phyloP scores from a whole-genome alignment of 2,888 invertebrate species.

The Eupithecia inturbata region DNA sequence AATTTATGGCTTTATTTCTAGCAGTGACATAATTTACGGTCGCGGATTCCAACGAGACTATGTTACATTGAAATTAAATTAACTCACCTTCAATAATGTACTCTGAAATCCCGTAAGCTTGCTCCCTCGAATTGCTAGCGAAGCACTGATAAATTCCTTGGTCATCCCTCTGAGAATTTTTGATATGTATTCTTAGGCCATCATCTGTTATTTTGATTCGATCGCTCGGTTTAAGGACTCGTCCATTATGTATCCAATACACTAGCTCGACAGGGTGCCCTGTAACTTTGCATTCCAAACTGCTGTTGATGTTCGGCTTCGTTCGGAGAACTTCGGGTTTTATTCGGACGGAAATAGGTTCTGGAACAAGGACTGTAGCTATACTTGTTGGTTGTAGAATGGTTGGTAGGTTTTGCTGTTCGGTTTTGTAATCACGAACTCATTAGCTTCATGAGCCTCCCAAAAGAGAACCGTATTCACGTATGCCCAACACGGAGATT shows the following conservation, averaged over 20 bases:
- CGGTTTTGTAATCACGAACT: constrained; percentile 29
- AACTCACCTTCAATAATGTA: constrained; percentile 90
- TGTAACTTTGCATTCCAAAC: constrained; percentile 93
- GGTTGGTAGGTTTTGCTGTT: constrained; percentile 26
- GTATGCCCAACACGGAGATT: background rate
- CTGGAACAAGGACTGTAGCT: constrained; percentile 69
- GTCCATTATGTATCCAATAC: constrained; percentile 92
- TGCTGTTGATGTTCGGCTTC: constrained; percentile 92
- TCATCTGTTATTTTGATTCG: constrained; percentile 83
- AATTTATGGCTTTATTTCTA: background rate
- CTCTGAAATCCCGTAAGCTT: constrained; percentile 92
- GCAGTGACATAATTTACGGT: background rate
- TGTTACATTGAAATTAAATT: constrained; percentile 14
- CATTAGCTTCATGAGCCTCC: constrained; percentile 16
- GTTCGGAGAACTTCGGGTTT: constrained; percentile 91
- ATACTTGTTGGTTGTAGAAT: constrained; percentile 17
- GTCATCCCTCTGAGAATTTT: constrained; percentile 90
- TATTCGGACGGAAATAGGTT: constrained; percentile 91
- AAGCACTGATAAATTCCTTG: constrained; percentile 97
- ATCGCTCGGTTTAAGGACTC: constrained; percentile 84
- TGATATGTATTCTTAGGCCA: constrained; percentile 83
- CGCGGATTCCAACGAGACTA: background rate
- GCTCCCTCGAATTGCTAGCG: constrained; percentile 92
- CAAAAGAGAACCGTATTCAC: background rate
- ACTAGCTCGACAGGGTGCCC: constrained; percentile 93